These are phyloP conservation scores for Stomatorhinus walkeri DNA, from an alignment of 2,797 vertebrate genomes.

Conservation along the genomic window DNA sequence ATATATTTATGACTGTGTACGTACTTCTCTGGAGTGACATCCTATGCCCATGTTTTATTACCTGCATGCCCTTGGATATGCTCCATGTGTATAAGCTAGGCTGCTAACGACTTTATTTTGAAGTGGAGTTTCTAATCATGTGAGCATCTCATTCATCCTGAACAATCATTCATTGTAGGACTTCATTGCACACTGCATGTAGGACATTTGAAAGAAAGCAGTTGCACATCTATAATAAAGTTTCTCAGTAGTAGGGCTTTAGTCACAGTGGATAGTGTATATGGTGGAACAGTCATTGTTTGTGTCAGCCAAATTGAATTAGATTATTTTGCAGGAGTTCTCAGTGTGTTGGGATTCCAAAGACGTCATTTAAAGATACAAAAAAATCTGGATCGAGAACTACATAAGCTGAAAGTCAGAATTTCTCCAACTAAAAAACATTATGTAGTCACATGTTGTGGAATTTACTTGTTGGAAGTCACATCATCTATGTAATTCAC, in stretches of 20 bases:
- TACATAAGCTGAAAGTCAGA: background rate
- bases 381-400: background rate
- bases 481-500: background rate
- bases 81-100: background rate
- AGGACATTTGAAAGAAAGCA: background rate
- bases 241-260: background rate
- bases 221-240: background rate
- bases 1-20: background rate
- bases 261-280: background rate
- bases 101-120: background rate
- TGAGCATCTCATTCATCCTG: background rate
- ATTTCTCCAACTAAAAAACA: background rate
- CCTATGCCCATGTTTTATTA: background rate
- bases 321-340: background rate
- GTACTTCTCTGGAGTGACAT: background rate
- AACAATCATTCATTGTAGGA: background rate
- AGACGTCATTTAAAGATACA: background rate
- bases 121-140: background rate
- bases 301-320: background rate
- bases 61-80: background rate
- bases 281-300: background rate
- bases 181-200: background rate
- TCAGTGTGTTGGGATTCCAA: background rate
- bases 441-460: background rate
- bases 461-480: background rate